Evolutionary conservation across 2,797 vertebrate species (phyloP).

Genomic region (Holocentrus rufus): DNA sequence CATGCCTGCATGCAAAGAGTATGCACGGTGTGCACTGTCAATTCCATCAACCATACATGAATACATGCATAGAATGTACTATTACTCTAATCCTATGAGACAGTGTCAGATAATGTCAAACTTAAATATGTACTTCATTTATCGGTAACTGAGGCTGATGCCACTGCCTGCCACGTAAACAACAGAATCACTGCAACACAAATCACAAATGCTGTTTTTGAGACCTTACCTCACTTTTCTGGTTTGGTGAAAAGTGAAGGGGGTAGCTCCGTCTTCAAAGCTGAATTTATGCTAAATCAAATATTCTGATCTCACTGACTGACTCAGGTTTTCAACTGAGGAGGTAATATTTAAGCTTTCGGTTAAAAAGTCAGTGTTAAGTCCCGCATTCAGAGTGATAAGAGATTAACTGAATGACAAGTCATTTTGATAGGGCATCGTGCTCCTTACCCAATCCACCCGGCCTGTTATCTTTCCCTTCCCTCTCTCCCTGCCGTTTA

Average conservation of each 20-base stretch:
- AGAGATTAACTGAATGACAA: slow-evolving; percentile 40
- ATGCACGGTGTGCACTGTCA: no score
- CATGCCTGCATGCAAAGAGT: no score
- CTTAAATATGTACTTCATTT: neutral
- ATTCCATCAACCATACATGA: no score
- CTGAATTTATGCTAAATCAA: slow-evolving; percentile 21
- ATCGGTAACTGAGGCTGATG: slow-evolving; percentile 26
- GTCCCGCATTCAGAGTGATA: slow-evolving; percentile 23
- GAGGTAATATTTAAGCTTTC: slow-evolving; percentile 12
- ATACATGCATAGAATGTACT: no score
- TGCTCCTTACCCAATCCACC: slow-evolving; percentile 54
- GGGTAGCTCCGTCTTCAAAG: slow-evolving; percentile 36
- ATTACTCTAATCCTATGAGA: neutral
- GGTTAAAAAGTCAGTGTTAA: slow-evolving; percentile 26
- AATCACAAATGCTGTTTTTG: slow-evolving; percentile 46
- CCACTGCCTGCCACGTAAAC: slow-evolving; percentile 22
- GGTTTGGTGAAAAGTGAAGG: slow-evolving; percentile 39
- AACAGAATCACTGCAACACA: slow-evolving; percentile 41
- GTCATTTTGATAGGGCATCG: slow-evolving; percentile 21
- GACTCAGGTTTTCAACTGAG: neutral
- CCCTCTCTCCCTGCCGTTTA: slow-evolving; percentile 51
- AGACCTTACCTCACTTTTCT: slow-evolving; percentile 65
- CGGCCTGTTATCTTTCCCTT: slow-evolving; percentile 49
- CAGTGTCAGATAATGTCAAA: neutral
- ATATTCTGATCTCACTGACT: slow-evolving; percentile 20